phyloP scores from a whole-genome alignment of 2,113 vertebrate species.

The Callocephalon fimbriatum region DNA sequence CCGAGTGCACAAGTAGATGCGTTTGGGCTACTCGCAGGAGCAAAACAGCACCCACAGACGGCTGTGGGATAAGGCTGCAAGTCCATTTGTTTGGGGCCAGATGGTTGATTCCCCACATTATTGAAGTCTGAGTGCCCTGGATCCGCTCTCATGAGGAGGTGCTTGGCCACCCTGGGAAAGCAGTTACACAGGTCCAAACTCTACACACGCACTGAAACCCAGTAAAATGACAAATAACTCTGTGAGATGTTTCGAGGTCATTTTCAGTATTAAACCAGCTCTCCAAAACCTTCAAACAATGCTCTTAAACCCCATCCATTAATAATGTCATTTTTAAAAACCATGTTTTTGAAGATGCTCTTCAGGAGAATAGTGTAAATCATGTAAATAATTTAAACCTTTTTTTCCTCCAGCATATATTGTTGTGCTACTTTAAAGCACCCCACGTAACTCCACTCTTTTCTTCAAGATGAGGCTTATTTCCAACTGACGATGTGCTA shows the following conservation, averaged over 20 bases:
- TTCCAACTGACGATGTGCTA: conserved; percentile 35
- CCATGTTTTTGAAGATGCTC: conserved; percentile 13
- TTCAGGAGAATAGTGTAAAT: conserved; percentile 22
- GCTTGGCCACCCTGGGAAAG: not conserved
- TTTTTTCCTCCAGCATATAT: not conserved
- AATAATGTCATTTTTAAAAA: not conserved
- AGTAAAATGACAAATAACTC: not conserved
- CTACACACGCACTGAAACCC: not conserved
- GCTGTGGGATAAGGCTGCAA: not conserved
- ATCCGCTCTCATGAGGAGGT: not conserved
- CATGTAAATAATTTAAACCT: conserved; percentile 28
- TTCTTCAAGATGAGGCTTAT: conserved; percentile 27
- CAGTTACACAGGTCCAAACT: not conserved
- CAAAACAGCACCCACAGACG: not conserved
- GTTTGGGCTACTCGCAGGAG: not conserved
- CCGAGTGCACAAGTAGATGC: fast-evolving
- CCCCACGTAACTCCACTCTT: conserved; percentile 33
- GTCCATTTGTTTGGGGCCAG: conserved; percentile 29
- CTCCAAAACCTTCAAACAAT: not conserved
- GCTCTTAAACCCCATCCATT: not conserved
- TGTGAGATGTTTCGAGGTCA: not conserved
- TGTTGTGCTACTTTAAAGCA: conserved; percentile 55
- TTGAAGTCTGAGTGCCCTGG: conserved; percentile 60
- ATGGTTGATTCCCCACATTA: conserved; percentile 57
- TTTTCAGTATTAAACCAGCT: not conserved